phyloP scores from a whole-genome alignment of 1,140 invertebrate species.

The Thereuonema tuberculata region DNA sequence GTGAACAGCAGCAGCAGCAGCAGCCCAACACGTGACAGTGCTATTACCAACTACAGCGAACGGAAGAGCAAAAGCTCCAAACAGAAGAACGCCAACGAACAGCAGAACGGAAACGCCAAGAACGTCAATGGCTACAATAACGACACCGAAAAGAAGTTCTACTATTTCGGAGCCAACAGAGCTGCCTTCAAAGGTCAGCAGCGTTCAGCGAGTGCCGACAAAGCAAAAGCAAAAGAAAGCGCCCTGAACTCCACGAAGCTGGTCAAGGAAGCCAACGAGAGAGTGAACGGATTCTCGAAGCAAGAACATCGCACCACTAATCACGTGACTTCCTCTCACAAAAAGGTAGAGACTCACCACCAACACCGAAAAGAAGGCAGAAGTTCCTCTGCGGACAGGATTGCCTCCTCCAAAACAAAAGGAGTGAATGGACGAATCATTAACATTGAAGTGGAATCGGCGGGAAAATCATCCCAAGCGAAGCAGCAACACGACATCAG shows the following conservation, averaged over 20 bases:
- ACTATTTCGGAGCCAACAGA: slow-evolving; percentile 3
- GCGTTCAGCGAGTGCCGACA: background rate
- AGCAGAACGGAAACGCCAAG: background rate
- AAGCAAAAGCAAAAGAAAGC: background rate
- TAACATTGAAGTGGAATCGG: background rate
- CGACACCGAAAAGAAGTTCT: background rate
- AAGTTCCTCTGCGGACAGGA: no score
- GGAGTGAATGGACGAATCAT: no score
- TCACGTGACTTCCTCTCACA: no score
- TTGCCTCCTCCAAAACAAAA: no score
- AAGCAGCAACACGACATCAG: no score
- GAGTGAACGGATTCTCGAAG: background rate
- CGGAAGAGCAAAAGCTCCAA: background rate
- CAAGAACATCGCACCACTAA: no score
- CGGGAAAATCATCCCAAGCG: no score
- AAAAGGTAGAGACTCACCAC: no score
- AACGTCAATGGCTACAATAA: background rate
- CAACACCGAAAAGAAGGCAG: no score
- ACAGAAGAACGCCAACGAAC: background rate
- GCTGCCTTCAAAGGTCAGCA: background rate
- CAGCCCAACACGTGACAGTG: background rate
- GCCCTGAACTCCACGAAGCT: background rate
- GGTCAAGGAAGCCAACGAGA: slow-evolving; percentile 6
- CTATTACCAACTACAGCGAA: background rate
- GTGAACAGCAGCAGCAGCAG: background rate